Percentiles rank a stretch among this genome's conserved stretches.
These are phyloP conservation scores for Dromococcyx pavoninus DNA, from an alignment of 2,797 vertebrate genomes.

Conservation along the genomic window DNA sequence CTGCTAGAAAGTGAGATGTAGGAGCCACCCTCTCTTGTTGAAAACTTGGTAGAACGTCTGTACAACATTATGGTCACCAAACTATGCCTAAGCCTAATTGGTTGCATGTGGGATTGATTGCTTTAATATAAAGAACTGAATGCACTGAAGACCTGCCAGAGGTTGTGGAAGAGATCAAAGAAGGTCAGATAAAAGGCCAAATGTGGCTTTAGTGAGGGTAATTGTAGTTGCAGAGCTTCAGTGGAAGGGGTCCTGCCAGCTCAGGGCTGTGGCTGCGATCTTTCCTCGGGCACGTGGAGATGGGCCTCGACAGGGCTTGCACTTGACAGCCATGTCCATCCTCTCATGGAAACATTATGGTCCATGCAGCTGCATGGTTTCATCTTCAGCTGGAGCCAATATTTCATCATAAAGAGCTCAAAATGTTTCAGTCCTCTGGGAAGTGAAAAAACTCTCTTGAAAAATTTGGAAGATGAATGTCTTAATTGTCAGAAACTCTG, in stretches of 20 bases:
- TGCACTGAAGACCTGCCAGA: conserved; percentile 37
- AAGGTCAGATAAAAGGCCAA: conserved; percentile 43
- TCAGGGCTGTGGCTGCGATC: neutral
- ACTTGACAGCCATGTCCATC: neutral
- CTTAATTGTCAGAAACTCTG: conserved; percentile 21
- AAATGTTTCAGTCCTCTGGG: neutral
- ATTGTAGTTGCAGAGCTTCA: neutral
- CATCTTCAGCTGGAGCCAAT: neutral
- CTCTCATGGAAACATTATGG: neutral
- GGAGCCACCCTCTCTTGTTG: conserved; percentile 47
- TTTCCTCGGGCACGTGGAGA: neutral
- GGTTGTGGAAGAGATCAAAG: conserved; percentile 22
- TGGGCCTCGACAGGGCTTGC: neutral
- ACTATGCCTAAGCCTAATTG: conserved; percentile 39
- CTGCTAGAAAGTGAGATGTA: conserved; percentile 55
- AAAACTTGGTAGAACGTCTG: conserved; percentile 42
- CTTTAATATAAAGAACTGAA: conserved; percentile 56
- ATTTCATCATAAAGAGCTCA: neutral
- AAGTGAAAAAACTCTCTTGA: conserved; percentile 14
- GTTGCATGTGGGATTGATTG: conserved; percentile 36
- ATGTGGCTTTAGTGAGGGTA: neutral
- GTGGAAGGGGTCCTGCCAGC: neutral
- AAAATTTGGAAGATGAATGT: neutral
- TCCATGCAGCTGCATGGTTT: neutral
- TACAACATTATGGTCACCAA: conserved; percentile 29